phyloP scores from a whole-genome alignment of 2,888 invertebrate species.

The Oasisia sp. region DNA sequence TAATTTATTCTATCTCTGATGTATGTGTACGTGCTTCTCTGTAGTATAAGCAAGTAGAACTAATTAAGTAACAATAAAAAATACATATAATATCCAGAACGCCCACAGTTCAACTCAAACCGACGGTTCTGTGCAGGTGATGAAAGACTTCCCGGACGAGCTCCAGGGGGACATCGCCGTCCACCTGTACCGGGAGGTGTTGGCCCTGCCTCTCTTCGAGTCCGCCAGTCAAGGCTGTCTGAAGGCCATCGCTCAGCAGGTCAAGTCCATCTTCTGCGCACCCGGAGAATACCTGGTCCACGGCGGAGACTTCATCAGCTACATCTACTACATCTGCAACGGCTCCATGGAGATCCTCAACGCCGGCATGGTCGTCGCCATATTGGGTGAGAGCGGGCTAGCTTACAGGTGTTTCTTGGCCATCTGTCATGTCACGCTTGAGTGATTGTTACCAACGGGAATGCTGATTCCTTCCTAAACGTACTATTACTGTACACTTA shows the following conservation, averaged over 20 bases:
- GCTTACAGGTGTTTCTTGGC: not conserved
- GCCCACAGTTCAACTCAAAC: not conserved
- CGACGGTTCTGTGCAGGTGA: constrained; percentile 76
- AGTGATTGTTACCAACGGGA: too few species aligned
- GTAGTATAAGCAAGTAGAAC: too few species aligned
- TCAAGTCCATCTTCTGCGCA: constrained; percentile 93
- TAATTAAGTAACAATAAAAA: too few species aligned
- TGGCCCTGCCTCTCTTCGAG: constrained; percentile 93
- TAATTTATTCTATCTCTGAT: too few species aligned
- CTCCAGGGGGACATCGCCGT: constrained; percentile 93
- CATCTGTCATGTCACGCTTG: too few species aligned
- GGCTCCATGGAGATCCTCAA: constrained; percentile 98
- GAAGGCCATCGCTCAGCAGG: constrained; percentile 81
- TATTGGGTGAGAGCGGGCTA: constrained; percentile 78
- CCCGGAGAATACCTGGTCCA: constrained; percentile 95
- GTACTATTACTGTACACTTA: too few species aligned
- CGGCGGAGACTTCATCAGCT: constrained; percentile 91
- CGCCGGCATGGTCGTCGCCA: constrained; percentile 95
- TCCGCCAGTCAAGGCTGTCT: constrained; percentile 93
- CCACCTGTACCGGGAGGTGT: constrained; percentile 93
- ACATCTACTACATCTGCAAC: constrained; percentile 94
- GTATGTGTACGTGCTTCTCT: too few species aligned
- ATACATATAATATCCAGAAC: too few species aligned
- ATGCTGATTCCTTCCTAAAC: too few species aligned
- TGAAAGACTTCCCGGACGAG: constrained; percentile 96